Evolutionary conservation across 2,113 vertebrate species (phyloP).

Genomic region (Cettia cetti): DNA sequence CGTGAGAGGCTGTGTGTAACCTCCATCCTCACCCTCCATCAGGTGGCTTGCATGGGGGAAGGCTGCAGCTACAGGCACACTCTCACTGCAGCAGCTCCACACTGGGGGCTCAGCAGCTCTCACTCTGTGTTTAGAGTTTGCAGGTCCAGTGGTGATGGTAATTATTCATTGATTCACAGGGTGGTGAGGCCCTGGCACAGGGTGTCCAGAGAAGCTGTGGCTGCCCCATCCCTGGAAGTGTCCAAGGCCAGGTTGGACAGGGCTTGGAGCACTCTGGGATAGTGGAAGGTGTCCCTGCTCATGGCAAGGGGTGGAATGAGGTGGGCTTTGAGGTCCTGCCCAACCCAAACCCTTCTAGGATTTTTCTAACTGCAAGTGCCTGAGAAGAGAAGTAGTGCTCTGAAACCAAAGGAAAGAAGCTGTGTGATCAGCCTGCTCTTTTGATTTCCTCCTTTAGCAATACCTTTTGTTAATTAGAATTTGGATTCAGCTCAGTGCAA

Average conservation of each 20-base stretch:
- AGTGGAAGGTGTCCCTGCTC: not conserved
- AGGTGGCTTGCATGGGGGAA: rapidly evolving
- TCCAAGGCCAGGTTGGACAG: rapidly evolving
- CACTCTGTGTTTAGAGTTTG: not conserved
- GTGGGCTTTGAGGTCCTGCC: not conserved
- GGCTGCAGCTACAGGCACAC: not conserved
- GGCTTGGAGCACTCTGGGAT: not conserved
- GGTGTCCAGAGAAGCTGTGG: not conserved
- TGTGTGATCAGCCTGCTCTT: not conserved
- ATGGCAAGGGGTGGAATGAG: not conserved
- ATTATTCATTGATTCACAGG: not conserved
- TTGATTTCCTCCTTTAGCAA: not conserved
- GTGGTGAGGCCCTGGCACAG: not conserved
- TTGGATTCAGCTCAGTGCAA: not conserved
- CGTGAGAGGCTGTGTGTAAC: not conserved
- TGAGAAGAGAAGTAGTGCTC: not conserved
- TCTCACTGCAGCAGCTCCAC: rapidly evolving
- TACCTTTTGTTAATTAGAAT: not conserved
- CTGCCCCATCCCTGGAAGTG: not conserved
- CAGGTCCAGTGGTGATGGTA: not conserved
- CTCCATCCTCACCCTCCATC: not conserved
- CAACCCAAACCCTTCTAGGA: not conserved
- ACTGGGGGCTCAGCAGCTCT: not conserved
- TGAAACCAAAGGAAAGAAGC: not conserved
- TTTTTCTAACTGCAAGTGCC: not conserved